Conservation (phyloP, 2,888 invertebrate species). For the Machimus rusticus region DNA sequence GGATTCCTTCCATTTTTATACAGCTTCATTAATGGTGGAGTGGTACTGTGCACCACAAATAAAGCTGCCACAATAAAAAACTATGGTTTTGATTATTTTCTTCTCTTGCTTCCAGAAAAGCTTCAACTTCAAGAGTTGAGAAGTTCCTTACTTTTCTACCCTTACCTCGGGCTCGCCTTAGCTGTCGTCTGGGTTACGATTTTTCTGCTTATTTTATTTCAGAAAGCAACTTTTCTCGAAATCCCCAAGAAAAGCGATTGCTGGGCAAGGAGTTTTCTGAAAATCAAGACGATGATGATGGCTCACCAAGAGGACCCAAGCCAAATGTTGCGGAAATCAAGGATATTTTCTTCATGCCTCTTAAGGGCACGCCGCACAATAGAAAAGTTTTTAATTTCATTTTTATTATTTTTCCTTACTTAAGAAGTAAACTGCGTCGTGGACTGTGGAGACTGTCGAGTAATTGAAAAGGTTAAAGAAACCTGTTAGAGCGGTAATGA, state of each 20-base stretch:
- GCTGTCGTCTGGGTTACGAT: not conserved
- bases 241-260: not conserved
- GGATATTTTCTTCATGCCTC: not conserved
- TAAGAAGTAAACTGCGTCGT: not conserved
- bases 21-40: not conserved
- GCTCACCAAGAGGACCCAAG: not conserved
- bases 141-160: not conserved
- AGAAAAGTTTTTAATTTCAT: conserved; percentile 4
- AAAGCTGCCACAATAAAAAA: not conserved
- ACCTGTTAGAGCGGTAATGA: not conserved
- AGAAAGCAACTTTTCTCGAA: not conserved
- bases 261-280: not conserved
- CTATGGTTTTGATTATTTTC: not conserved
- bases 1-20: not conserved
- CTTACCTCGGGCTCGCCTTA: not conserved
- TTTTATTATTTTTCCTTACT: not conserved
- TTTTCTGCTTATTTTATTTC: not conserved
- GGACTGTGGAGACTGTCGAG: not conserved
- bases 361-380: not conserved
- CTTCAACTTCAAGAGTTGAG: not conserved
- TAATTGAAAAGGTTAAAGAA: not conserved
- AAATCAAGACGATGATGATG: not conserved
- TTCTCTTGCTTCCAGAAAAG: not conserved
- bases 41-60: not conserved
- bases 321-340: conserved; percentile 26